Evolutionary conservation across 2,113 vertebrate genomes (phyloP).

Genomic region (Amphilophus citrinellus): DNA sequence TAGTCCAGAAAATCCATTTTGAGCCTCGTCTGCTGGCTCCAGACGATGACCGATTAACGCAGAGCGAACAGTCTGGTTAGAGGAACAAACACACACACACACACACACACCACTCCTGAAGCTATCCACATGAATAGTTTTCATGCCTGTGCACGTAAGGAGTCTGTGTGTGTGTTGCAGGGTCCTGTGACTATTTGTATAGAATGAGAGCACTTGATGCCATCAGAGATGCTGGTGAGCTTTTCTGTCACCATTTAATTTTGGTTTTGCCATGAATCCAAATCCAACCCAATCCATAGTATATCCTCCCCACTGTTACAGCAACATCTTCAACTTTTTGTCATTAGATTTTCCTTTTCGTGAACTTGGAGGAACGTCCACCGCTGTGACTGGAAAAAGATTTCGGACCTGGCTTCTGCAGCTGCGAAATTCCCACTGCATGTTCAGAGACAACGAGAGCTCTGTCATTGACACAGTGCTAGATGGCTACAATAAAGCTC

Average conservation of each 20-base stretch:
- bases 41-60: slow-evolving; percentile 85
- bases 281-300: too few relatives aligned
- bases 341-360: slow-evolving; percentile 87
- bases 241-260: background rate
- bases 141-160: background rate
- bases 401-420: slow-evolving; percentile 91
- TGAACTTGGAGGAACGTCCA: slow-evolving; percentile 83
- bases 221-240: slow-evolving; percentile 88
- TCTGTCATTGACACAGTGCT: slow-evolving; percentile 87
- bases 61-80: slow-evolving; percentile 77
- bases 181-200: slow-evolving; percentile 89
- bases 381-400: slow-evolving; percentile 88
- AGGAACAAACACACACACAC: slow-evolving; percentile 3
- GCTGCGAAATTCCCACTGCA: slow-evolving; percentile 85
- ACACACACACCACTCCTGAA: background rate
- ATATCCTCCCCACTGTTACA: background rate
- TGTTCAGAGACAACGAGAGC: slow-evolving; percentile 84
- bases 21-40: slow-evolving; percentile 89
- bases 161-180: slow-evolving; percentile 74
- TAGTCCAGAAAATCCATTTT: slow-evolving; percentile 92
- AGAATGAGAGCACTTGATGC: slow-evolving; percentile 96
- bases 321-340: background rate
- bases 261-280: background rate
- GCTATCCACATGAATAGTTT: background rate
- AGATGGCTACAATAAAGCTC: slow-evolving; percentile 91